These are phyloP conservation scores for roundworm (Caenorhabditis elegans) DNA, from an alignment of 1,140 invertebrate genomes.

Conservation along the genomic window WBcel235 BX284606.5:4337001-4337500, in stretches of 20 bases:
- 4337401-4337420: background rate
- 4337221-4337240: constrained; percentile 6
- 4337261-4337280: constrained; percentile 19
- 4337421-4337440: background rate
- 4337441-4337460: too few relatives aligned
- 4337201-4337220: background rate
- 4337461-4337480: too few relatives aligned
- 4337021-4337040: too few relatives aligned
- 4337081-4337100: background rate
- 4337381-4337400: background rate
- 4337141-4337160: background rate
- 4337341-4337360: background rate
- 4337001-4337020: too few relatives aligned
- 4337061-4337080: background rate
- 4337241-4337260: background rate
- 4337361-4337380: too few relatives aligned
- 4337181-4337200: constrained; percentile 4
- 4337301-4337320: constrained; percentile 21
- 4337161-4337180: background rate
- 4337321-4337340: background rate
- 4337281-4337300: constrained; percentile 11
- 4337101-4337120: background rate
- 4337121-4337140: background rate
- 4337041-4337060: too few relatives aligned
- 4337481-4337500: too few relatives aligned